These are phyloP conservation scores for Ctena decussata DNA, from an alignment of 2,888 invertebrate species.

Conservation along the genomic window DNA sequence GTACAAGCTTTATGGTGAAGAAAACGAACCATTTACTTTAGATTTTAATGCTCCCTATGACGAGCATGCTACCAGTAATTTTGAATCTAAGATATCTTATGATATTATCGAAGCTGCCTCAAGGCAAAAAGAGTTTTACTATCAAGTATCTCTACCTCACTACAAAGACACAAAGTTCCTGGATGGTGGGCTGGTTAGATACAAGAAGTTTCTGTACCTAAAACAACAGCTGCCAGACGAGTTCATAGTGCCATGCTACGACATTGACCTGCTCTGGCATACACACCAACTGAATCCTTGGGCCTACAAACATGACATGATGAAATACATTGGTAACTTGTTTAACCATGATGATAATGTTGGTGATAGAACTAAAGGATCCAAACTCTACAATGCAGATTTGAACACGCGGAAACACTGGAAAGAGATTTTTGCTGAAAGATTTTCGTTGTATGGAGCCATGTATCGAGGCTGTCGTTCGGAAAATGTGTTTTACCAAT, in stretches of 20 bases:
- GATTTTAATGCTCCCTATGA: conserved; percentile 33
- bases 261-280: conserved; percentile 88
- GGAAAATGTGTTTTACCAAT: conserved; percentile 84
- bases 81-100: conserved; percentile 78
- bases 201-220: conserved; percentile 86
- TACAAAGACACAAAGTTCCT: conserved; percentile 86
- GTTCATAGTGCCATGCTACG: conserved; percentile 88
- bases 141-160: conserved; percentile 88
- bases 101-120: conserved; percentile 86
- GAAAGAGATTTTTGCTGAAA: conserved; percentile 85
- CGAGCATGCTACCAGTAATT: conserved; percentile 27
- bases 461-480: conserved; percentile 88
- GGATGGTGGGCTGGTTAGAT: conserved; percentile 84
- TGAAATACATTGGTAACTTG: conserved; percentile 78
- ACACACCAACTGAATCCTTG: conserved; percentile 87
- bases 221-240: conserved; percentile 86
- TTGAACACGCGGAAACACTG: conserved; percentile 86
- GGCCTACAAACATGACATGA: conserved; percentile 81
- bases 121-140: conserved; percentile 87
- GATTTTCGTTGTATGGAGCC: conserved; percentile 86
- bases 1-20: conserved; percentile 72
- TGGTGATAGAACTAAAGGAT: conserved; percentile 86
- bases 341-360: conserved; percentile 88
- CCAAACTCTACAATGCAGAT: conserved; percentile 86
- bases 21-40: conserved; percentile 73